Conservation (phyloP, 2,888 invertebrate species). For the Teleogryllus oceanicus region DNA sequence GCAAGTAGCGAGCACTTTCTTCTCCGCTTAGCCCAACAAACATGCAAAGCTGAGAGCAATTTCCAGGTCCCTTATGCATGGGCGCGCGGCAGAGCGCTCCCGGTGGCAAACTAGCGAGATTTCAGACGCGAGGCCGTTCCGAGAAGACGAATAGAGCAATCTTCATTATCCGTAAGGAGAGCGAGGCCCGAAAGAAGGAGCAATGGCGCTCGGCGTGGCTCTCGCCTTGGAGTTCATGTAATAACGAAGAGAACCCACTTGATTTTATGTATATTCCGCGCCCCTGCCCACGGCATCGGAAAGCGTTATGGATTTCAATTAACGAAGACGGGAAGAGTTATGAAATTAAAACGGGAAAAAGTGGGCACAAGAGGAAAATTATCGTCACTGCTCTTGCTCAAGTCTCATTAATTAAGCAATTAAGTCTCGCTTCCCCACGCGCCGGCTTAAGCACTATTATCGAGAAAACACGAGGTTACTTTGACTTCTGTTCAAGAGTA, state of each 20-base stretch:
- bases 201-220: too few species aligned
- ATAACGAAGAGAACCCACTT: constrained; percentile 7
- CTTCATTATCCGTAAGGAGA: not conserved
- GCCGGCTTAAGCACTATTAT: too few species aligned
- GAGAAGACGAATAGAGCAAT: not conserved
- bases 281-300: not conserved
- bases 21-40: constrained; percentile 2
- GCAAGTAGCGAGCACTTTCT: not conserved
- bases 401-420: not conserved
- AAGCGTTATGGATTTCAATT: constrained; percentile 18
- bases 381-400: not conserved
- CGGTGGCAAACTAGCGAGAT: not conserved
- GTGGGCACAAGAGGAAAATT: too few species aligned
- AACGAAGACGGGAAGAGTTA: not conserved
- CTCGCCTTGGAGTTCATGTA: not conserved
- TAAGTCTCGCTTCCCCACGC: not conserved
- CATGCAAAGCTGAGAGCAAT: not conserved
- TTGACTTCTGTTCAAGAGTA: too few species aligned
- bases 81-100: not conserved
- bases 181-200: not conserved
- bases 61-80: not conserved
- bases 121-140: not conserved
- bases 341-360: not conserved
- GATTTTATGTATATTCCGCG: not conserved
- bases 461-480: too few species aligned